Evolutionary conservation across 2,113 vertebrate genomes (phyloP), one percentile per base, ranked within the genome.

Genomic region (Corydoras maculifer): DNA sequence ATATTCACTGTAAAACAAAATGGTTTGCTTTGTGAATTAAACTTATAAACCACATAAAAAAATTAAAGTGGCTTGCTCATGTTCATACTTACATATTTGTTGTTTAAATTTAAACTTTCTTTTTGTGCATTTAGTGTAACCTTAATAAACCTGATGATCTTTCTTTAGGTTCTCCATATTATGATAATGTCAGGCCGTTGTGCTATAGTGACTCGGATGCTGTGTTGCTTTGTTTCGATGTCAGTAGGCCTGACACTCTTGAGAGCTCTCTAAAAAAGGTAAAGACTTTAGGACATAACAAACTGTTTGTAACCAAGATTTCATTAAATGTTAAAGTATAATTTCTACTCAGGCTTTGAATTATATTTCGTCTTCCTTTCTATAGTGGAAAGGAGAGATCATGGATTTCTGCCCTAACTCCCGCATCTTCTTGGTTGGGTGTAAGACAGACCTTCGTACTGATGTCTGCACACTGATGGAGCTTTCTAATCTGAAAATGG

Each of bases 181-280:
- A 97, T 0, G 93, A 98, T 87, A 98, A 98, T 0, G 96, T 98
- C 68, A 88, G 95, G 12, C 96, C 96, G 2, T 92, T 98, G 5
- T 98, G 95, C 91, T 98, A 98, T 86, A 98, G 94, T 0, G 95
- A 97, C 82, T 96, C 94, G 0, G 95, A 98, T 0, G 94, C 94
- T 0, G 94, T 97, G 12, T 87, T 98, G 74, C 84, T 98, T 2
- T 98, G 96, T 82, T 96, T 97, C 1, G 96, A 98, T 70, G 83
- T 97, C 85, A 94, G 94, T 83, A 91, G 92, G 3, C 95, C 95
- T 0, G 94, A 97, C 85, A 93, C 89, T 9, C 88, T 96, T 14
- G 95, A 98, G 73, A 87, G 88, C 0, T 91, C 93, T 0, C 82
- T 96, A 79, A 98, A 96, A 82, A 98, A 98, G 93, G 95, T 96